Base-by-base conservation (phyloP, 1,140 invertebrate genomes). In the Zelostemma sp. region DNA sequence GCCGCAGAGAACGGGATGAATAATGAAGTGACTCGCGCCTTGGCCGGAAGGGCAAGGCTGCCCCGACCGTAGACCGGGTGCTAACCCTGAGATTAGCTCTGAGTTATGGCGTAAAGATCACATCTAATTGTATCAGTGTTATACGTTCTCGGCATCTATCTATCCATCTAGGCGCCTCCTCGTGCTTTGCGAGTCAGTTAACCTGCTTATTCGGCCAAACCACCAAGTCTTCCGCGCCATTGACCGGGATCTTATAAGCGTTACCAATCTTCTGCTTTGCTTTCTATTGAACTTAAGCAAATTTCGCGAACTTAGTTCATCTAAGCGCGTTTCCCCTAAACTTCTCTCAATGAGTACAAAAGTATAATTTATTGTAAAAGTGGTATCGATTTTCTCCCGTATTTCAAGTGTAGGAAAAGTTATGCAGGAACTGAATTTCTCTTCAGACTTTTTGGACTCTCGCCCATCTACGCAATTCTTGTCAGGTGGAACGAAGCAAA, bases 121-220 rank as follows among this genome's bases (percentile, higher is more conserved):
- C 75, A 84, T 86, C 82, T 84, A 84, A 85, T 85, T 84, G 81
- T 86, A 86, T 86, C 84, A 83, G 80, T 79, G 74, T 72, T 78
- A 69, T 68, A 78, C 77, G 72, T 76, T 75, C 69, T 80, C 58
- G 68, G 76, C 74, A 76, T 80, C 80, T 79, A 78, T 79, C 76
- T 75, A 79, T 79, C 78, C 80, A 84, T 84, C 82, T 84, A 75
- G 12, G 56, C 74, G 68, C 68, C 60, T 72, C 18, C 54, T 56
- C 18, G n/a, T 65, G 61, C 64, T 74, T 66, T 68, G 72, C 61
- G 55, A 51, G 57, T 62, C 50, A 64, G 55, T 59, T 80, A 84
- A 83, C 81, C 81, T 79, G 83, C 77, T 82, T 82, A 83, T 74
- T 77, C 73, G 69, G 50, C 70, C 51, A 28, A 19, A 46, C 59